Base-by-base conservation (phyloP, 2,888 invertebrate species). In the Ormyrus rosae region DNA sequence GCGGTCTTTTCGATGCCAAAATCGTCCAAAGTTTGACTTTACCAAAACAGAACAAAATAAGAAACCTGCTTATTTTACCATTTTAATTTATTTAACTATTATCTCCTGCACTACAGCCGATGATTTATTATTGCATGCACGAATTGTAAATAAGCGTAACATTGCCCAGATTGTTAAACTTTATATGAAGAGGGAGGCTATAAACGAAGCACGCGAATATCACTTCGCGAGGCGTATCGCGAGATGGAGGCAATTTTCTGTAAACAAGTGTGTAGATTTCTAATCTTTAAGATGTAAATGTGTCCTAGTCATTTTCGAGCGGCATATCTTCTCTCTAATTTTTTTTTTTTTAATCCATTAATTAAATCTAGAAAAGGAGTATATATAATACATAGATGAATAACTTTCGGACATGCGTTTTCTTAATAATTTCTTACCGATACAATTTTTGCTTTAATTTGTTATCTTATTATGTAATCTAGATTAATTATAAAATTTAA, bases 231-330 rank as follows among this genome's bases (percentile, higher is more conserved):
- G 50, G 45, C n/a, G 34, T 19, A 72, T 76, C 80, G 80, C 34
- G 65, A 81, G 80, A 77, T 81, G 76, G 48, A 81, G 76, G 56
- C 50, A 74, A 72, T 72, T 76, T 61, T 53, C 11, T 45, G 19
- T 19, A 51, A 55, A 74, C 34, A 60, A 50, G 61, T 73, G 56
- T 72, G 53, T 68, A 68, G 68, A 69, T 34, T 61, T 61, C 13
- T 69, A 63, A 64, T 55, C 46, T 58, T 65, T 78, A 48, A 65
- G n/a, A 45, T 64, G 19, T 51, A 34, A 55, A 9, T 55, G 70
- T 82, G 70, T 82, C 84, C 86, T 86, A 86, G 86, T 86, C 85
- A 86, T 71, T 68, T 65, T 73, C 13, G 48, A 67, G 60, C 67
- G 60, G n/a, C 50, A 9, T 45, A 55, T 53, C 34, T 34, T 34